Evolutionary conservation across 2,113 vertebrate species (phyloP).

Genomic region (Thunnus thynnus): DNA sequence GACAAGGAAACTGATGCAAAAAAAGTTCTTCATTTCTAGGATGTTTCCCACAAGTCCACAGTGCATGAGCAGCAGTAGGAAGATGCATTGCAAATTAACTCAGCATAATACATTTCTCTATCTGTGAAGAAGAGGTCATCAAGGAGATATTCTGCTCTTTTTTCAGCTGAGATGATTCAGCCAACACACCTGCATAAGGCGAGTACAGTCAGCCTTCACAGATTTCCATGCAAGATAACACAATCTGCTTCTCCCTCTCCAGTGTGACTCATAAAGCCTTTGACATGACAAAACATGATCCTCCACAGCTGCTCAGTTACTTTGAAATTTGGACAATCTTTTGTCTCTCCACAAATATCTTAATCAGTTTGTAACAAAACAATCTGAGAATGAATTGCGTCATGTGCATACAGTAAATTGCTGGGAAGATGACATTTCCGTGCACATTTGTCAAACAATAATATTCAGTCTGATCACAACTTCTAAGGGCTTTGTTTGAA

Average conservation of each 20-base stretch:
- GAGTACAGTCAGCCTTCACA: conserved; percentile 15
- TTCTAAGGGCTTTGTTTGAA: conserved; percentile 1
- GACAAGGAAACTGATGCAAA: neutral
- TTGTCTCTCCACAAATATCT: conserved; percentile 42
- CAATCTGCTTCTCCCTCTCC: conserved; percentile 15
- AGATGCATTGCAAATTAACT: neutral
- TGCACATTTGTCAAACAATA: neutral
- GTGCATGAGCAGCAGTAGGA: neutral
- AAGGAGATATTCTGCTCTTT: neutral
- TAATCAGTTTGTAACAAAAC: conserved; percentile 33
- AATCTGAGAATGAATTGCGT: conserved; percentile 20
- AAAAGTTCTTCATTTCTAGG: neutral
- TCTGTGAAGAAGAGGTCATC: neutral
- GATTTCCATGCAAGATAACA: conserved; percentile 6
- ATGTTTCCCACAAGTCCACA: neutral
- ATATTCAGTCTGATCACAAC: neutral
- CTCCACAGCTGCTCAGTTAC: conserved; percentile 52
- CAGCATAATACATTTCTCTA: neutral
- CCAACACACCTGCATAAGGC: conserved; percentile 56
- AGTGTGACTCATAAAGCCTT: conserved; percentile 50
- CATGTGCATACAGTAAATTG: conserved; percentile 16
- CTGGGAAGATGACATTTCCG: neutral
- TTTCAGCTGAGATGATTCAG: conserved; percentile 36
- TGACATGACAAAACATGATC: conserved; percentile 48
- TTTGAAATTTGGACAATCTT: neutral